These are phyloP conservation scores for Oligia fasciuncula DNA, from an alignment of 2,888 invertebrate genomes.

Conservation along the genomic window DNA sequence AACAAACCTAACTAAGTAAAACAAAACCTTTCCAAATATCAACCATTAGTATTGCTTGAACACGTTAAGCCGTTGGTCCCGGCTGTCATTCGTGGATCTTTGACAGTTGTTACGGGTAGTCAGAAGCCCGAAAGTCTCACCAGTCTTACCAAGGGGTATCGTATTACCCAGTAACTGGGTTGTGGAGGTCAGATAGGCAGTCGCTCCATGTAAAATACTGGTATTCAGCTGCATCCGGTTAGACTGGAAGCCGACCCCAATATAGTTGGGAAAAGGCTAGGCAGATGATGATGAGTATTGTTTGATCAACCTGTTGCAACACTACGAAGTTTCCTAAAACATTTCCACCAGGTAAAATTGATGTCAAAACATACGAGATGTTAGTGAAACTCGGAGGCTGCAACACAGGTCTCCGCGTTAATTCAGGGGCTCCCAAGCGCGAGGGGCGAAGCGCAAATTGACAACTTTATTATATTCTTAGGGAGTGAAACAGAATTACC, in stretches of 20 bases:
- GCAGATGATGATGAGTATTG: too few species aligned
- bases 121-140: too few species aligned
- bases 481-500: slow-evolving; percentile 66
- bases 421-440: slow-evolving; percentile 54
- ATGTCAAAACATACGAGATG: slow-evolving; percentile 39
- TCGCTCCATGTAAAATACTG: too few species aligned
- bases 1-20: neutral
- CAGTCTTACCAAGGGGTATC: too few species aligned
- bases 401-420: slow-evolving; percentile 56
- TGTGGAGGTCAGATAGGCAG: too few species aligned
- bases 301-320: slow-evolving; percentile 44
- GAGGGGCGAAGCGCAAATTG: slow-evolving; percentile 72
- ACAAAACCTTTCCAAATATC: neutral
- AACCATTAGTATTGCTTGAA: neutral
- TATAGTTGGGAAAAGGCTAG: too few species aligned
- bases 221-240: too few species aligned
- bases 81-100: too few species aligned
- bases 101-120: too few species aligned
- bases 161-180: too few species aligned
- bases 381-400: slow-evolving; percentile 49
- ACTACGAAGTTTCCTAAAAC: slow-evolving; percentile 20
- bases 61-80: too few species aligned
- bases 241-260: too few species aligned
- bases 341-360: slow-evolving; percentile 47
- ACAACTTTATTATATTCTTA: slow-evolving; percentile 75